Percentiles rank a stretch among this genome's conserved stretches.
phyloP scores from a whole-genome alignment of 2,113 vertebrate species.

The Urocitellus parryii region DNA sequence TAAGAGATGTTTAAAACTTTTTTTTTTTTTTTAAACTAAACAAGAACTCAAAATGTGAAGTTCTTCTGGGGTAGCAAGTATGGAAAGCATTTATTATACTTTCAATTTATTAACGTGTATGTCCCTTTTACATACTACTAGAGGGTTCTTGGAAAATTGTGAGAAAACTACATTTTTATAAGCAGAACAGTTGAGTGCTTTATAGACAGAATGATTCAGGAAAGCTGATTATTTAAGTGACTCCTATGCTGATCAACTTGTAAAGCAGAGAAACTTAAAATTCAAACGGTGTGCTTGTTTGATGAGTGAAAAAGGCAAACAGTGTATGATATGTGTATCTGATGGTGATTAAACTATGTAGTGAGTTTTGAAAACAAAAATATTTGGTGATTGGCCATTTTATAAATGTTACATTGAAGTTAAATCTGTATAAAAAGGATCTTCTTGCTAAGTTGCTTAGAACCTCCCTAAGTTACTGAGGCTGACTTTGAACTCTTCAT shows the following conservation, averaged over 20 bases:
- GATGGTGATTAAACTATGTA: neutral
- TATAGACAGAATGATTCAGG: slow-evolving; percentile 36
- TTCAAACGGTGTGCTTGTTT: slow-evolving; percentile 28
- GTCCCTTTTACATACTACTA: slow-evolving; percentile 17
- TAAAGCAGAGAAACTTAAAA: slow-evolving; percentile 50
- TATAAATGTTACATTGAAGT: neutral
- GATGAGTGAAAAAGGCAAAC: slow-evolving; percentile 34
- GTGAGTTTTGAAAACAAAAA: slow-evolving; percentile 48
- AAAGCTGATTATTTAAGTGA: slow-evolving; percentile 52
- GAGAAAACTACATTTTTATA: slow-evolving; percentile 61
- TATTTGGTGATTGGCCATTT: slow-evolving; percentile 44
- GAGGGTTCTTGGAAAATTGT: slow-evolving; percentile 39
- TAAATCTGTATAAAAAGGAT: neutral
- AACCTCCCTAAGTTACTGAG: too few relatives aligned
- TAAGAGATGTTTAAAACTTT: slow-evolving; percentile 68
- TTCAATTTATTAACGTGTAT: neutral
- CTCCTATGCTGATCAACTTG: slow-evolving; percentile 40
- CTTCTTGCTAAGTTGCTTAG: too few relatives aligned
- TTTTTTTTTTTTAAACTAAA: slow-evolving; percentile 37
- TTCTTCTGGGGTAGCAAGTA: slow-evolving; percentile 64
- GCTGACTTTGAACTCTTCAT: too few relatives aligned
- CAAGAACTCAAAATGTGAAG: slow-evolving; percentile 72
- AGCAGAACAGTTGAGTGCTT: slow-evolving; percentile 59
- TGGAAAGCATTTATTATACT: slow-evolving; percentile 58
- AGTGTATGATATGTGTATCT: neutral